Evolutionary conservation across 2,797 vertebrate species (phyloP).

Genomic region (Muraenolepis orangiensis): DNA sequence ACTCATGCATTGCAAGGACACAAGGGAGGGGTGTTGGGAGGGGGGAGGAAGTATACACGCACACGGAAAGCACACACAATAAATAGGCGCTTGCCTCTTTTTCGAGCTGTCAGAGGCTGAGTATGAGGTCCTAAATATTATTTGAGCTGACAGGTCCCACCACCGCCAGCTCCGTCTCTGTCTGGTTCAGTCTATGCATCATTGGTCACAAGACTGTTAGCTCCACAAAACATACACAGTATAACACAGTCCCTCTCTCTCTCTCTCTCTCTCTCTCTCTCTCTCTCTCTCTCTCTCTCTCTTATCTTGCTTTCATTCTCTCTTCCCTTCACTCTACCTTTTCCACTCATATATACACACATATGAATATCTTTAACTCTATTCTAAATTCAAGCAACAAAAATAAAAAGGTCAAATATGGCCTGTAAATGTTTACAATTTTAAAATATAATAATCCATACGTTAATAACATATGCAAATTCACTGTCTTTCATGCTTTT

Average conservation of each 20-base stretch:
- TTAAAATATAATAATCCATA: background rate
- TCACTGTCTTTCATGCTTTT: background rate
- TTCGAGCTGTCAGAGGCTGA: conserved; percentile 33
- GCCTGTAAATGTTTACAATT: no score
- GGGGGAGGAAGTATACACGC: background rate
- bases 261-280: background rate
- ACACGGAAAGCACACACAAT: conserved; percentile 9
- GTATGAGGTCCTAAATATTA: conserved; percentile 47
- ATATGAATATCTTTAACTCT: background rate
- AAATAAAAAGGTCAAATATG: background rate
- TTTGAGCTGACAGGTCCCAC: conserved; percentile 64
- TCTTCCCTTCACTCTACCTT: background rate
- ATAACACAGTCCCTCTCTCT: conserved; percentile 1
- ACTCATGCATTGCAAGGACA: background rate
- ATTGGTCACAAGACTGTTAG: conserved; percentile 25
- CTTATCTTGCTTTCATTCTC: background rate
- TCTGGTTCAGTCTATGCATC: conserved; percentile 49
- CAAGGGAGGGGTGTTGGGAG: background rate
- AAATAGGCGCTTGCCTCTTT: background rate
- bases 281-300: background rate
- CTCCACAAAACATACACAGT: conserved; percentile 2
- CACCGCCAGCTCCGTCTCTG: conserved; percentile 55
- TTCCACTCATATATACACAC: background rate
- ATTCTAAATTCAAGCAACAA: conserved; percentile 1
- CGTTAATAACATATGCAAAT: background rate